Evolutionary conservation across 92 coral and sea anemone genomes (phyloP).

Genomic region (Epizoanthus stellaris): DNA sequence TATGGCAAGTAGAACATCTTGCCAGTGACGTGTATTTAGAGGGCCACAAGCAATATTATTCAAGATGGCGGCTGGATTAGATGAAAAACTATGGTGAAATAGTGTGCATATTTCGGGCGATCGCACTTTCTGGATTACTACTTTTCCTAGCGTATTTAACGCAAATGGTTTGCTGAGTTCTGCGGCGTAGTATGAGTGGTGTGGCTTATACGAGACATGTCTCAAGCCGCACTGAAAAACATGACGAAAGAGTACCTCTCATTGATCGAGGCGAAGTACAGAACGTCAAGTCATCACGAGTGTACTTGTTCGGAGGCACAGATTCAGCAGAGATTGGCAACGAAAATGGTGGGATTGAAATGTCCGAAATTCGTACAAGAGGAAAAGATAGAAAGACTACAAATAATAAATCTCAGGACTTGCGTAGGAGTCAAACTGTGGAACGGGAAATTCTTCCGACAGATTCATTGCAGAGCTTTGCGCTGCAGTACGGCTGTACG

Average conservation of each 20-base stretch:
- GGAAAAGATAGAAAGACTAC: constrained; percentile 62
- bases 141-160: neutral
- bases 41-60: neutral
- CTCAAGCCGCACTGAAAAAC: constrained; percentile 55
- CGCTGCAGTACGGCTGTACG: constrained; percentile 97
- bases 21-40: constrained; percentile 35
- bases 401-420: constrained; percentile 53
- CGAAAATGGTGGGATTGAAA: constrained; percentile 78
- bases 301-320: constrained; percentile 93
- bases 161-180: neutral
- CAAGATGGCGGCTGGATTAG: constrained; percentile 37
- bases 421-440: constrained; percentile 76
- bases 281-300: constrained; percentile 79
- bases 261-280: constrained; percentile 70
- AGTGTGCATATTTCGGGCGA: constrained; percentile 28
- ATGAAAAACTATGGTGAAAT: neutral
- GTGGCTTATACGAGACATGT: constrained; percentile 56
- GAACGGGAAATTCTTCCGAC: constrained; percentile 79
- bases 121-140: constrained; percentile 7
- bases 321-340: constrained; percentile 66
- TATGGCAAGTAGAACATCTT: constrained; percentile 2
- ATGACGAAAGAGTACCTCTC: constrained; percentile 33
- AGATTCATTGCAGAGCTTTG: constrained; percentile 88
- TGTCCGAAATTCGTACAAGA: constrained; percentile 94
- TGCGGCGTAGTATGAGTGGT: constrained; percentile 17